Percentiles rank a stretch among this genome's conserved stretches.
These are phyloP conservation scores for Scaptomyza cyrtandrae DNA, from an alignment of 2,888 invertebrate genomes.

Conservation along the genomic window DNA sequence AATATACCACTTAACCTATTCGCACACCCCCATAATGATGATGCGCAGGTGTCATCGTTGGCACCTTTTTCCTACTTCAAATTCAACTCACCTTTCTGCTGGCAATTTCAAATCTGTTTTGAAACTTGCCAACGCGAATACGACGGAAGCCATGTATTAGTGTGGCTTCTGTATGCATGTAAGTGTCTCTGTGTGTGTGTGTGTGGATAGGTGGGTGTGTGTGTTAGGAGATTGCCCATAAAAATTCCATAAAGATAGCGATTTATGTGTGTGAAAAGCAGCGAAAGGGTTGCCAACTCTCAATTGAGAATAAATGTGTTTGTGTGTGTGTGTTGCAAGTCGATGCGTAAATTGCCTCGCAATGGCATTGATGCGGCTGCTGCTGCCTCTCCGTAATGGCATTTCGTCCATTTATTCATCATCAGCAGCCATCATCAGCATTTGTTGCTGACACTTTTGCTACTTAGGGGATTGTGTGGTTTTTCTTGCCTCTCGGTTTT, in stretches of 20 bases:
- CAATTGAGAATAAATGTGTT: slow-evolving; percentile 21
- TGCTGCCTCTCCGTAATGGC: slow-evolving; percentile 72
- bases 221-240: slow-evolving; percentile 83
- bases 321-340: slow-evolving; percentile 27
- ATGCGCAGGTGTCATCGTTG: slow-evolving; percentile 73
- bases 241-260: slow-evolving; percentile 83
- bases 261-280: slow-evolving; percentile 70
- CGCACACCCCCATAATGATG: slow-evolving; percentile 73
- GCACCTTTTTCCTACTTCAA: slow-evolving; percentile 61
- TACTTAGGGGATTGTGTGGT: slow-evolving; percentile 66
- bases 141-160: slow-evolving; percentile 80
- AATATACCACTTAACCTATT: slow-evolving; percentile 59
- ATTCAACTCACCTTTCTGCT: slow-evolving; percentile 28
- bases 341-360: slow-evolving; percentile 74
- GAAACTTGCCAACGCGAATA: slow-evolving; percentile 37
- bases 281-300: slow-evolving; percentile 70
- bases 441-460: slow-evolving; percentile 77
- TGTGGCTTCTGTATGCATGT: slow-evolving; percentile 40
- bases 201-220: slow-evolving; percentile 53
- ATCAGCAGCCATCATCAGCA: slow-evolving; percentile 70
- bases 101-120: slow-evolving; percentile 52
- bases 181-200: slow-evolving; percentile 30
- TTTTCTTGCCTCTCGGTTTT: slow-evolving; percentile 4
- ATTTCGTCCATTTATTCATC: slow-evolving; percentile 61
- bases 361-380: slow-evolving; percentile 67